phyloP scores from a whole-genome alignment of 2,113 vertebrate genomes.

The Periophthalmodon schlosseri region DNA sequence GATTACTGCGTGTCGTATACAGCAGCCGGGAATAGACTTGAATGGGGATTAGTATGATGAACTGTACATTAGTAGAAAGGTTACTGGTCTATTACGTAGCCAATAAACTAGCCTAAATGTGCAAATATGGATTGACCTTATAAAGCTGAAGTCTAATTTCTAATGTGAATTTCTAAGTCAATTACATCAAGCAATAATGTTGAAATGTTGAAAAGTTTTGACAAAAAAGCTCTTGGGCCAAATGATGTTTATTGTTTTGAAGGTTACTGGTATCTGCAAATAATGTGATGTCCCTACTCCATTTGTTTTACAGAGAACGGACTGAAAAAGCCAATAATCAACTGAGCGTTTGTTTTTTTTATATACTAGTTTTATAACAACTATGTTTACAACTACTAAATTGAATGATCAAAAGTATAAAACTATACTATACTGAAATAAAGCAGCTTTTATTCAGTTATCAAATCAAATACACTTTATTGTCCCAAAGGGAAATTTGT shows the following conservation, averaged over 20 bases:
- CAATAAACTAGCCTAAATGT: background rate
- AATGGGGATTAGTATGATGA: background rate
- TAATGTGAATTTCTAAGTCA: background rate
- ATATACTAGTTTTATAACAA: too few relatives aligned
- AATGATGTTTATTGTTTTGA: too few relatives aligned
- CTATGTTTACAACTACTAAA: too few relatives aligned
- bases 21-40: background rate
- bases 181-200: background rate
- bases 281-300: background rate
- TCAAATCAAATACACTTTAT: too few relatives aligned
- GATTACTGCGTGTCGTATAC: background rate
- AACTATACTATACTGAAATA: too few relatives aligned
- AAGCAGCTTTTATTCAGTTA: too few relatives aligned
- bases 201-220: background rate
- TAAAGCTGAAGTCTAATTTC: background rate
- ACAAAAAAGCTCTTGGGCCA: background rate
- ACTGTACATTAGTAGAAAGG: background rate
- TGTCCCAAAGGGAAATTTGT: too few relatives aligned
- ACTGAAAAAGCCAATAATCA: too few relatives aligned
- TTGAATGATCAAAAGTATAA: too few relatives aligned
- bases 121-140: background rate
- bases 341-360: too few relatives aligned
- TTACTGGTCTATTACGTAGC: background rate
- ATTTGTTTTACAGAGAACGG: background rate
- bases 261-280: background rate